Percentiles rank a stretch among this genome's conserved stretches.
Evolutionary conservation across 2,113 vertebrate genomes (phyloP).

Genomic region (Murina feae): DNA sequence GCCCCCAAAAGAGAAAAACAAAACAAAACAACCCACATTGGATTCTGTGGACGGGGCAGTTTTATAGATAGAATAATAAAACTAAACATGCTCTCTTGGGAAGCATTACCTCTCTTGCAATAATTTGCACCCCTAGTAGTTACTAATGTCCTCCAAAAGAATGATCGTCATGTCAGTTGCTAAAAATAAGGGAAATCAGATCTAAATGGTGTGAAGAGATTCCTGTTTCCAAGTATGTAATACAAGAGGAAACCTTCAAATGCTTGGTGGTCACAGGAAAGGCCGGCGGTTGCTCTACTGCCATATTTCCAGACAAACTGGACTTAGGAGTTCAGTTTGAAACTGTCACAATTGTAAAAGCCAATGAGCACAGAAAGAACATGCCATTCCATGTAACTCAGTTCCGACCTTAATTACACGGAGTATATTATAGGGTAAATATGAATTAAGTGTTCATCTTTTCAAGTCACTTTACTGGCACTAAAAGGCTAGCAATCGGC

Average conservation of each 20-base stretch:
- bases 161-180: neutral
- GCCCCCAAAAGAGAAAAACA: neutral
- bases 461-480: neutral
- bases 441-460: neutral
- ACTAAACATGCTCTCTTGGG: neutral
- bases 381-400: neutral
- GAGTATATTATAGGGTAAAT: neutral
- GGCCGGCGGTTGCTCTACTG: neutral
- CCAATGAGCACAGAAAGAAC: neutral
- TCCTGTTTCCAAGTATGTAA: constrained; percentile 2
- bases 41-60: neutral
- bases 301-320: neutral
- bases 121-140: constrained; percentile 2
- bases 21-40: neutral
- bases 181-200: constrained; percentile 27
- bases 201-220: neutral
- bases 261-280: neutral
- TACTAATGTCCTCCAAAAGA: constrained; percentile 28
- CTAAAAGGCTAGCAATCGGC: neutral
- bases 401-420: neutral
- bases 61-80: neutral
- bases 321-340: neutral
- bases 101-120: neutral
- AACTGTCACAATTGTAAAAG: neutral
- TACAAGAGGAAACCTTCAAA: neutral